Evolutionary conservation across 2,888 invertebrate species (phyloP).

Genomic region (Helicoverpa assulta): DNA sequence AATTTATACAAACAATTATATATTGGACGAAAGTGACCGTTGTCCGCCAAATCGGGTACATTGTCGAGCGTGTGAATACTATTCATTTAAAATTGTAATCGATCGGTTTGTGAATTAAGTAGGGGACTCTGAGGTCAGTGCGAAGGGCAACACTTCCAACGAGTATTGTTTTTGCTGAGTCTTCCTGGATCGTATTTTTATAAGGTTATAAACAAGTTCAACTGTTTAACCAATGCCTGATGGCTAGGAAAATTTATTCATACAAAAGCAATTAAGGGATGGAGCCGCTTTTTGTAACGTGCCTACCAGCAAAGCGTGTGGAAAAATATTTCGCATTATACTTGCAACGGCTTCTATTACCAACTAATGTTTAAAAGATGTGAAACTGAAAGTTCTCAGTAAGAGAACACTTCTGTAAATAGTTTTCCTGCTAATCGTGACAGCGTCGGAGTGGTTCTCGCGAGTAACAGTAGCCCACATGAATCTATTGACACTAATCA

Average conservation of each 20-base stretch:
- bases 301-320: constrained; percentile 28
- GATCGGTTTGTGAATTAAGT: constrained; percentile 71
- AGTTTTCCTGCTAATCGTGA: constrained; percentile 9
- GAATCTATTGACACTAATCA: constrained; percentile 4
- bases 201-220: constrained; percentile 57
- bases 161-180: constrained; percentile 55
- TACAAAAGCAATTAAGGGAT: constrained; percentile 32
- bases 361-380: constrained; percentile 42
- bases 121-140: constrained; percentile 74
- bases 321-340: constrained; percentile 47
- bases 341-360: constrained; percentile 31
- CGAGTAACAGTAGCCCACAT: background rate
- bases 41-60: constrained; percentile 74
- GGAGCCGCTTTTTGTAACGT: constrained; percentile 15
- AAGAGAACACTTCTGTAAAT: constrained; percentile 19
- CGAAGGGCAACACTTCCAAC: constrained; percentile 70
- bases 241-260: constrained; percentile 42
- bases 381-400: constrained; percentile 32
- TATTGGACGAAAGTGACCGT: constrained; percentile 70
- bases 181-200: constrained; percentile 62
- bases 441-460: background rate
- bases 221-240: constrained; percentile 27
- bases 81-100: constrained; percentile 86
- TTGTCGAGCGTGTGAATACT: constrained; percentile 83
- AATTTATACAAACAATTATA: constrained; percentile 59